Conservation (phyloP, 2,888 invertebrate genomes). For the Drosophila macrospina region DNA sequence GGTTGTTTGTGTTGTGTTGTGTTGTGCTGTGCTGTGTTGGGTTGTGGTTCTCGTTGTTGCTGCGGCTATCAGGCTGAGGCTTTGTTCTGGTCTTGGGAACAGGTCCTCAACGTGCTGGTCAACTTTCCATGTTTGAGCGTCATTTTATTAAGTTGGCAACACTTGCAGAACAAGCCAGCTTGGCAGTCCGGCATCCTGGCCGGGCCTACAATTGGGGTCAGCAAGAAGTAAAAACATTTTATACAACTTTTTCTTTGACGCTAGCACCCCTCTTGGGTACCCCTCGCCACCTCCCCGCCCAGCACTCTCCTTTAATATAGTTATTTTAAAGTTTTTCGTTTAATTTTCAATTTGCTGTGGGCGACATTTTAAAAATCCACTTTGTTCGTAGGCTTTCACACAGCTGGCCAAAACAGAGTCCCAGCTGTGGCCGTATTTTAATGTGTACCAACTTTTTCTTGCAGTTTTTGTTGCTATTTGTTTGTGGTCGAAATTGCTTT, state of each 20-base stretch:
- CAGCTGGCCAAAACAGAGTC: constrained; percentile 29
- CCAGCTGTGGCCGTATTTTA: constrained; percentile 67
- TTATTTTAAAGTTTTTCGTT: constrained; percentile 82
- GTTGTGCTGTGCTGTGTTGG: no score
- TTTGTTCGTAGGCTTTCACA: constrained; percentile 45
- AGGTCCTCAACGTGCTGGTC: constrained; percentile 54
- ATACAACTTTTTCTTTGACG: constrained; percentile 56
- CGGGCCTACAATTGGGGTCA: constrained; percentile 77
- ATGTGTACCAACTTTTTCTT: constrained; percentile 58
- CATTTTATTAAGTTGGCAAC: constrained; percentile 81
- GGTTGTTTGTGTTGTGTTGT: constrained; percentile 38
- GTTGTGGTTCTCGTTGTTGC: constrained; percentile 17
- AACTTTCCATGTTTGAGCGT: constrained; percentile 77
- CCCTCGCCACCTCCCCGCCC: background rate
- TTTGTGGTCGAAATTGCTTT: constrained; percentile 43
- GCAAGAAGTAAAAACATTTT: constrained; percentile 51
- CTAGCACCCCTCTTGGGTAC: no score
- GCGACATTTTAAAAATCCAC: constrained; percentile 72
- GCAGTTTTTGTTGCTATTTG: constrained; percentile 36
- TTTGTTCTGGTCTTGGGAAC: constrained; percentile 18
- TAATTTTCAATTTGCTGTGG: constrained; percentile 79
- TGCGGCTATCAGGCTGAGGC: constrained; percentile 24
- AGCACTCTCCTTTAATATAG: constrained; percentile 56
- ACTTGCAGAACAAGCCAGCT: constrained; percentile 64
- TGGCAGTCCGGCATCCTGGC: constrained; percentile 7